Base-by-base conservation (phyloP, 2,888 invertebrate species). In the Eupithecia centaureata region DNA sequence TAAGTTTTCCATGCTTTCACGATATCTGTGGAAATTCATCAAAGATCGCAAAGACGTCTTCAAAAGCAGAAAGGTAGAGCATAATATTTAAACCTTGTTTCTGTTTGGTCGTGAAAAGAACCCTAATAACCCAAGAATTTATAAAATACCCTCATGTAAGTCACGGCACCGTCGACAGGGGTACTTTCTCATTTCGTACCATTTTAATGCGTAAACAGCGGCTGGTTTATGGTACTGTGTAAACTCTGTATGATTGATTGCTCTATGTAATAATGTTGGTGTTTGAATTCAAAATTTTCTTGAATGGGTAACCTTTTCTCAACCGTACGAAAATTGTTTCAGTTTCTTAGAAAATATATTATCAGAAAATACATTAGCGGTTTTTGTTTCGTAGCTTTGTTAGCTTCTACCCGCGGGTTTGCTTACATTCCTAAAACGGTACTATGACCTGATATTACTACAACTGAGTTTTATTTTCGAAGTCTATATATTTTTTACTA, bases 71-170 rank as follows among this genome's bases (percentile, higher is more conserved):
- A 35, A 15, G 7, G n/a, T 8, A 38, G 38, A n/a, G 7, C n/a
- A 18, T 1, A n/a, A 8, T 42, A 42, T 15, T 3, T 0, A 2
- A 2, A 38, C 5, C 0, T 18, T 38, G 2, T 7, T 47, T 47
- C 4, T 1, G 10, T 10, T 18, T 42, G 0, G 22, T 22, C 3
- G 12, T 10, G 42, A 0, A 22, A 2, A 22, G 47, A 47, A 47
- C 54, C 30, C 54, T 28, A 56, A 56, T 57, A 57, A 57, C 75
- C 77, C 70, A 66, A 74, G 76, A 80, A 86, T 86, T 84, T 83
- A 79, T 82, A 78, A 76, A 76, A 75, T 72, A 72, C 71, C 68
- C 74, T 76, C 77, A 83, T 81, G 79, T 82, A 81, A 87, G 86
- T 86, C 86, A 85, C 84, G 80, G 74, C 76, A 74, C 73, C 63